Evolutionary conservation across 2,888 invertebrate genomes (phyloP).

Genomic region (Hirtodrosophila trivittata): DNA sequence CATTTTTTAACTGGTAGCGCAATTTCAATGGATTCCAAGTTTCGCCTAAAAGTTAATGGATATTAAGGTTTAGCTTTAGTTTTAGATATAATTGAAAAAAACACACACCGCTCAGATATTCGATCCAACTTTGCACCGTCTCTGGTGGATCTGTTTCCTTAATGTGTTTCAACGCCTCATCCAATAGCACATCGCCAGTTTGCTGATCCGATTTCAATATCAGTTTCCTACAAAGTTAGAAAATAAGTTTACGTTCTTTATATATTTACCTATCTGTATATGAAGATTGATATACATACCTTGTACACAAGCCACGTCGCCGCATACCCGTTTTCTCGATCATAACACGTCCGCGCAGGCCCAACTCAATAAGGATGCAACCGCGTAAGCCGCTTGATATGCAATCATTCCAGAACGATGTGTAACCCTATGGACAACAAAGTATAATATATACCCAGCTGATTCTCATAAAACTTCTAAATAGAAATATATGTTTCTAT

Average conservation of each 20-base stretch:
- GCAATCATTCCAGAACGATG: constrained; percentile 99
- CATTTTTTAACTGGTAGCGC: constrained; percentile 98
- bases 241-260: too few relatives aligned
- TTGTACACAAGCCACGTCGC: constrained; percentile 93
- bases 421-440: constrained; percentile 95
- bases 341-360: constrained; percentile 96
- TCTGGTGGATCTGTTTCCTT: constrained; percentile 99
- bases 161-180: constrained; percentile 97
- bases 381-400: constrained; percentile 99
- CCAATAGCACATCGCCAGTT: constrained; percentile 98
- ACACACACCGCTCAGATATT: constrained; percentile 97
- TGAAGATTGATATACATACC: constrained; percentile 87
- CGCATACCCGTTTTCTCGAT: constrained; percentile 98
- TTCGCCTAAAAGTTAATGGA: constrained; percentile 89
- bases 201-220: constrained; percentile 94
- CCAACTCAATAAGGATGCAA: constrained; percentile 98
- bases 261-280: too few relatives aligned
- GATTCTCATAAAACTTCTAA: too few relatives aligned
- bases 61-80: background rate
- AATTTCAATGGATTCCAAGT: constrained; percentile 99
- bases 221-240: constrained; percentile 87
- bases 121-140: constrained; percentile 99
- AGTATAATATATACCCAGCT: too few relatives aligned
- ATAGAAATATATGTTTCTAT: too few relatives aligned
- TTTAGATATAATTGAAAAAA: background rate